Evolutionary conservation across 2,797 vertebrate species (phyloP), one percentile per base, ranked within the genome.

Genomic region (Brotula barbata): DNA sequence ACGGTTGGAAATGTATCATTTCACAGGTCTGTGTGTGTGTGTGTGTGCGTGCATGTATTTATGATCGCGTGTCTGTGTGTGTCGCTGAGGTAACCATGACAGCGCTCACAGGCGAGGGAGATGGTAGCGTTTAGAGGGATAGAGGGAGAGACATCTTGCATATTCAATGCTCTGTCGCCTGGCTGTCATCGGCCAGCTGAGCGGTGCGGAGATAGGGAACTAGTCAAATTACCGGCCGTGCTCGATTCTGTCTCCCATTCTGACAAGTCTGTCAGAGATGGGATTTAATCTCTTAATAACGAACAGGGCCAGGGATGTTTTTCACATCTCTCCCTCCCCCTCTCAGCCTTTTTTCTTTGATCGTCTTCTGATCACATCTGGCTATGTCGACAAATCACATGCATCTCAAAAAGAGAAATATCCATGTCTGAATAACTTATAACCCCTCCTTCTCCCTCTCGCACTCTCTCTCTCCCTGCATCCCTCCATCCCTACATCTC

Each of bases 221-320:
- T 90, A 91, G 87, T 89, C 89, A 92, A 93, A 94, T 94, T 91
- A 92, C 84, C 89, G 81, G 80, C 66, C 51, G 19, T 84, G 80
- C 84, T 88, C 71, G 83, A 89, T 87, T 91, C 89, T 84, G 88
- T 91, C 85, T 89, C 81, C 86, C 60, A 58, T 82, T 20, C 87
- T 90, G 90, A 93, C 89, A 92, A 85, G 82, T 72, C 87, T 91
- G 91, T 92, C 88, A 88, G 80, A 90, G 82, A 91, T 80, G 80
- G 90, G 89, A 93, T 90, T 90, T 91, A 93, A 73, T 91, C 87
- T 92, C 87, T 90, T 90, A 91, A 89, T 90, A 93, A 90, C 83
- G 80, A 91, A 89, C 80, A 80, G 71, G 64, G 52, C 76, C 39
- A 37, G 51, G 50, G 71, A 82, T 74, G 56, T 59, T 73, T 28